Conservation (phyloP, 1,140 invertebrate genomes). For the Chlorops oryzae region DNA sequence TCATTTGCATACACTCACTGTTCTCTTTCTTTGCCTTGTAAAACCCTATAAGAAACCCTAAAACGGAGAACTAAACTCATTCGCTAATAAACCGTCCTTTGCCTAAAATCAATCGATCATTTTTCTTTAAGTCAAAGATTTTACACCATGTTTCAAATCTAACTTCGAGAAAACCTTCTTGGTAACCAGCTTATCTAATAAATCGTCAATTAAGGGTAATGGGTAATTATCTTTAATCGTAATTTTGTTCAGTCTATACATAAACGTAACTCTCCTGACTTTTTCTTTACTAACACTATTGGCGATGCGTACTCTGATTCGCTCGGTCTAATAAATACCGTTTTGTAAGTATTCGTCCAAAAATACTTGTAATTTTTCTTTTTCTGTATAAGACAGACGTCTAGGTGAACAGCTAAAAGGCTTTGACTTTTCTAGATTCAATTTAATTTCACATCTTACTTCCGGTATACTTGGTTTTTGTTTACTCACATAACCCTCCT, state of each 20-base stretch:
- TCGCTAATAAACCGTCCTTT: no score
- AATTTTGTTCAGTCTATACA: constrained; percentile 26
- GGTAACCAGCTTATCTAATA: constrained; percentile 20
- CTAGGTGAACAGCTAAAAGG: constrained; percentile 17
- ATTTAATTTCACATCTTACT: background rate
- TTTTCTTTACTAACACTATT: constrained; percentile 26
- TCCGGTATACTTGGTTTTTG: background rate
- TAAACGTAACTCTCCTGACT: constrained; percentile 18
- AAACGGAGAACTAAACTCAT: no score
- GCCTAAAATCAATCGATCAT: no score
- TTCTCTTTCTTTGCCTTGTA: no score
- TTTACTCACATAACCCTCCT: background rate
- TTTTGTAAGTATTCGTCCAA: constrained; percentile 20
- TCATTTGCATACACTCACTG: no score
- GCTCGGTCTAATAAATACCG: constrained; percentile 23
- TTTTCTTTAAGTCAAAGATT: no score
- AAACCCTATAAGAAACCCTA: no score
- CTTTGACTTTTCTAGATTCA: constrained; percentile 13
- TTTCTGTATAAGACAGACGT: constrained; percentile 17
- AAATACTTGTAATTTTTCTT: constrained; percentile 18
- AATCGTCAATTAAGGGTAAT: constrained; percentile 33
- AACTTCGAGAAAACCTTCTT: constrained; percentile 25
- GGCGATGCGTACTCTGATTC: constrained; percentile 31
- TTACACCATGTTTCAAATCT: constrained; percentile 31
- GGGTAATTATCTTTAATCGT: constrained; percentile 26